These are phyloP conservation scores for Hephaestus fuliginosus DNA, from an alignment of 2,797 vertebrate species.

Conservation along the genomic window DNA sequence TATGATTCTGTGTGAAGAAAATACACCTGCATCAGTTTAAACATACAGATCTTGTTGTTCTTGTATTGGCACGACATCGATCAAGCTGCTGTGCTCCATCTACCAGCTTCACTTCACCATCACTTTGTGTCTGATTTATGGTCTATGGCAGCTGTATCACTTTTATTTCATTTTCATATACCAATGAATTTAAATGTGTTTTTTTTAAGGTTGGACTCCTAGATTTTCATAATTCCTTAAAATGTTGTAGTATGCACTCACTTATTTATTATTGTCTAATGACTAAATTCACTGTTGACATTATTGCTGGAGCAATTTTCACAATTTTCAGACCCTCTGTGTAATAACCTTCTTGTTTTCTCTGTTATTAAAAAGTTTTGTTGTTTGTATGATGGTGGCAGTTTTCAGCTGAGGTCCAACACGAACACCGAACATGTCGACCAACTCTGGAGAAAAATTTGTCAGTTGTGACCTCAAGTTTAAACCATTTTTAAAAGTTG, in stretches of 20 bases:
- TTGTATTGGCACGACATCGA: background rate
- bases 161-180: background rate
- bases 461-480: background rate
- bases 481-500: background rate
- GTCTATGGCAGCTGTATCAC: background rate
- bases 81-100: background rate
- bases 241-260: background rate
- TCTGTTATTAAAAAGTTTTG: background rate
- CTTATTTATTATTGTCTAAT: conserved; percentile 15
- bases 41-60: background rate
- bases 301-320: background rate
- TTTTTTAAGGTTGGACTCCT: background rate
- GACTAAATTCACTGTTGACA: background rate
- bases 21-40: background rate
- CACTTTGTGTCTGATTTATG: no score
- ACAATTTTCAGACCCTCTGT: background rate
- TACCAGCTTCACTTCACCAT: background rate
- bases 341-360: background rate
- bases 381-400: background rate
- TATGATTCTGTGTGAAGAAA: background rate
- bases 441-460: background rate
- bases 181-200: background rate
- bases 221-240: conserved; percentile 1
- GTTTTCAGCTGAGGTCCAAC: background rate
- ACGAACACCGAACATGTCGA: background rate